Conservation (phyloP, 2,113 vertebrate genomes). For the Triplophysa dalaica region DNA sequence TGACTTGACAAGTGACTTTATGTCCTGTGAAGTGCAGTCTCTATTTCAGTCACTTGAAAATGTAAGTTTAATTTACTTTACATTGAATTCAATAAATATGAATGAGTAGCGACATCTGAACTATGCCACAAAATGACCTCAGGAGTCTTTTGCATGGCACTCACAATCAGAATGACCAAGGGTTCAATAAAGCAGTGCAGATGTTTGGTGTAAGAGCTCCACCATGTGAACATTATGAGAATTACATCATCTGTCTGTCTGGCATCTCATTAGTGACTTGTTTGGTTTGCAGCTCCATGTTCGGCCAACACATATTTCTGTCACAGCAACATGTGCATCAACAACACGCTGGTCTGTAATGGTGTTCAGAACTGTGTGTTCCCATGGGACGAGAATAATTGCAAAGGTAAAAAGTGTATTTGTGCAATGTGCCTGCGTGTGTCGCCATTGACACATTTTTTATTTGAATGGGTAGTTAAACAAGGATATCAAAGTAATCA, state of each 20-base stretch:
- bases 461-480: not conserved
- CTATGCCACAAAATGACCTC: too few relatives aligned
- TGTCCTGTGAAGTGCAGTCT: too few relatives aligned
- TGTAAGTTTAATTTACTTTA: too few relatives aligned
- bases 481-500: not conserved
- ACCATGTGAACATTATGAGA: slow-evolving; percentile 4
- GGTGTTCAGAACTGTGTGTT: slow-evolving; percentile 96
- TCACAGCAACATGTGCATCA: slow-evolving; percentile 99
- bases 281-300: slow-evolving; percentile 82
- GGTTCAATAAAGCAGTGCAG: not conserved
- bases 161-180: not conserved
- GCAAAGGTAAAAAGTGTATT: slow-evolving; percentile 80
- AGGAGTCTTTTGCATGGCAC: not conserved
- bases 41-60: too few relatives aligned
- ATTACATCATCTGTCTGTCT: not conserved
- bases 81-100: too few relatives aligned
- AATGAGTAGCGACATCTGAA: too few relatives aligned
- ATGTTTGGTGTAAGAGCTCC: not conserved
- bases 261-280: not conserved
- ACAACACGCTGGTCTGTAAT: slow-evolving; percentile 93
- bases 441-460: not conserved
- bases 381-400: slow-evolving; percentile 96
- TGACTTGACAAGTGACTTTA: too few relatives aligned
- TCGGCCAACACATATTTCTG: slow-evolving; percentile 85
- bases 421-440: not conserved